A percentile compares a stretch with the other conserved stretches of the same genome.
phyloP scores from a whole-genome alignment of 1,140 invertebrate genomes.

The Polyergus mexicanus region DNA sequence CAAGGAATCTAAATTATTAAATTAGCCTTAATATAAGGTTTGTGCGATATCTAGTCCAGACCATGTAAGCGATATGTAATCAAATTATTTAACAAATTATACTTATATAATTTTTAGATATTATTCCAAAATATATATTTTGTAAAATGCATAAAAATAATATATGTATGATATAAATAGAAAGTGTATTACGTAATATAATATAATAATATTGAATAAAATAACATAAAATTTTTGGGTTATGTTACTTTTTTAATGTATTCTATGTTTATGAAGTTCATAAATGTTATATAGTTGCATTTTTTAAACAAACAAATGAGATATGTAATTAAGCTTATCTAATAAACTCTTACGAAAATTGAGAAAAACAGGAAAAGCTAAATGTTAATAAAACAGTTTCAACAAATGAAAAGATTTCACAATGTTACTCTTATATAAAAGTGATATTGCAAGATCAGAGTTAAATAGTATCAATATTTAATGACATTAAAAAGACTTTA shows the following conservation, averaged over 20 bases:
- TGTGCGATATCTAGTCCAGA: not conserved
- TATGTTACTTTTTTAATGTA: not conserved
- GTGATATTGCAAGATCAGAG: not conserved
- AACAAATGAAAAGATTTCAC: not conserved
- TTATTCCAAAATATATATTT: not conserved
- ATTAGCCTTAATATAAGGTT: slow-evolving; percentile 23
- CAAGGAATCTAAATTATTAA: slow-evolving; percentile 44
- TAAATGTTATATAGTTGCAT: not conserved
- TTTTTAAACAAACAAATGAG: not conserved
- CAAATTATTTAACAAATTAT: not conserved
- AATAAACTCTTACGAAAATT: not conserved
- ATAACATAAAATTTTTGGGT: not conserved
- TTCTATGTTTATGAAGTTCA: not conserved
- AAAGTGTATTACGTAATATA: not conserved
- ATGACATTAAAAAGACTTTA: not conserved
- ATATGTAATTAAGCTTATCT: not conserved
- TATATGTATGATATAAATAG: too few relatives aligned
- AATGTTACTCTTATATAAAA: too few relatives aligned
- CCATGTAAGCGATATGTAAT: not conserved
- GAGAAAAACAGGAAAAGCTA: not conserved
- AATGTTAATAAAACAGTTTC: slow-evolving; percentile 9
- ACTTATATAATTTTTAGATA: not conserved
- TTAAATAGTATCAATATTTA: not conserved
- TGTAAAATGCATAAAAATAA: not conserved
- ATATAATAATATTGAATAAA: not conserved